These are phyloP conservation scores for Oncorhynchus masou DNA, from an alignment of 2,113 vertebrate genomes.

Conservation along the genomic window DNA sequence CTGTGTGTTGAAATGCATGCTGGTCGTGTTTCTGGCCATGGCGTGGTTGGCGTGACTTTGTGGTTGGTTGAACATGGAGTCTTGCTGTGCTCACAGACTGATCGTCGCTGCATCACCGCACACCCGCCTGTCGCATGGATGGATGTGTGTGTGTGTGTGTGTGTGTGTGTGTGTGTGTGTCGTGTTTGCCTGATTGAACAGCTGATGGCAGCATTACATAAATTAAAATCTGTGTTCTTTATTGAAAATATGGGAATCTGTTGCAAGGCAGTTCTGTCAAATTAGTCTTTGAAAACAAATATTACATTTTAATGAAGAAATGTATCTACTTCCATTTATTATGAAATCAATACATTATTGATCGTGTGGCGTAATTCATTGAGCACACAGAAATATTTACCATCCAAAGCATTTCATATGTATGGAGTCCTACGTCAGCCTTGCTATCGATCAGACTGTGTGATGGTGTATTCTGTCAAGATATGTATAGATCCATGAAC, in stretches of 20 bases:
- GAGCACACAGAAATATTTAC: not conserved
- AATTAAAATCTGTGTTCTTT: too few relatives aligned
- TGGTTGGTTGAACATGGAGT: constrained; percentile 73
- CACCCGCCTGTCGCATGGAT: constrained; percentile 58
- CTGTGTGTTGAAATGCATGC: not conserved
- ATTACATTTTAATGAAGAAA: too few relatives aligned
- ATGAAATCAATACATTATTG: not conserved
- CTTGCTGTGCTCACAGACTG: constrained; percentile 77
- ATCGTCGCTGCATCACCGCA: constrained; percentile 75
- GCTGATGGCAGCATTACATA: not conserved
- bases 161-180: not conserved
- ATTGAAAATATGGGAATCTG: too few relatives aligned
- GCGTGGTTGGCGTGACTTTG: constrained; percentile 55
- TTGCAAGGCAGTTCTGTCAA: too few relatives aligned
- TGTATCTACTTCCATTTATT: not conserved
- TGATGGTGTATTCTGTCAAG: not conserved
- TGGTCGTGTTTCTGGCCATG: constrained; percentile 2
- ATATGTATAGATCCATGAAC: not conserved
- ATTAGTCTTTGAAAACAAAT: too few relatives aligned
- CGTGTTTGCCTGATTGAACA: constrained; percentile 8
- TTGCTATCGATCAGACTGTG: not conserved
- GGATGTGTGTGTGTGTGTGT: constrained; percentile 6
- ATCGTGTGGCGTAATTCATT: not conserved
- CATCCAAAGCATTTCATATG: not conserved
- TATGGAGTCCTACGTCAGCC: not conserved